Percentiles rank a stretch among this genome's conserved stretches.
These are phyloP conservation scores for Marmota monax DNA, from an alignment of 2,113 vertebrate genomes.

Conservation along the genomic window DNA sequence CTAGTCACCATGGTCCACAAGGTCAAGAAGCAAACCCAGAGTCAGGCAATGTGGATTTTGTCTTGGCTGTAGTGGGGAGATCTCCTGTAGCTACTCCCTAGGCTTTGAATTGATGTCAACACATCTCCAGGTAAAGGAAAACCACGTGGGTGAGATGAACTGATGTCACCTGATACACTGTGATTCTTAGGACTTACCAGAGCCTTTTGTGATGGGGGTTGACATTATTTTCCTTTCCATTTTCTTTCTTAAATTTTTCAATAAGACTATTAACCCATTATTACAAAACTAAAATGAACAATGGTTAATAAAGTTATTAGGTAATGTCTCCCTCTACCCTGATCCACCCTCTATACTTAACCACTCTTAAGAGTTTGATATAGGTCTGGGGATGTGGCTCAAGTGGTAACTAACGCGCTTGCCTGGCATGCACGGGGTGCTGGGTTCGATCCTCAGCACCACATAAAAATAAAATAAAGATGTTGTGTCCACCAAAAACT, in stretches of 20 bases:
- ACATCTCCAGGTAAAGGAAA: background rate
- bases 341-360: background rate
- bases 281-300: background rate
- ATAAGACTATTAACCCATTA: background rate
- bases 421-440: too few species aligned
- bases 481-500: too few species aligned
- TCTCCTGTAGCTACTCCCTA: background rate
- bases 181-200: background rate
- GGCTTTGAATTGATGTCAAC: background rate
- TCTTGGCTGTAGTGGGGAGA: background rate
- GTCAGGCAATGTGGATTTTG: background rate
- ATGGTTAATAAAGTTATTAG: background rate
- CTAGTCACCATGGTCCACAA: background rate
- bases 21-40: background rate
- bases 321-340: background rate
- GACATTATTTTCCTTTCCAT: background rate
- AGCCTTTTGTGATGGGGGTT: background rate
- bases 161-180: background rate
- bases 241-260: background rate
- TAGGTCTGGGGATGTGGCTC: too few species aligned
- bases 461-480: too few species aligned
- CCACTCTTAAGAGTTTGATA: background rate
- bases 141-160: background rate
- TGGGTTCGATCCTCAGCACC: too few species aligned
- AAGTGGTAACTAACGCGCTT: too few species aligned